Conservation (phyloP, 2,797 vertebrate genomes). For the Eulemur rubriventer region DNA sequence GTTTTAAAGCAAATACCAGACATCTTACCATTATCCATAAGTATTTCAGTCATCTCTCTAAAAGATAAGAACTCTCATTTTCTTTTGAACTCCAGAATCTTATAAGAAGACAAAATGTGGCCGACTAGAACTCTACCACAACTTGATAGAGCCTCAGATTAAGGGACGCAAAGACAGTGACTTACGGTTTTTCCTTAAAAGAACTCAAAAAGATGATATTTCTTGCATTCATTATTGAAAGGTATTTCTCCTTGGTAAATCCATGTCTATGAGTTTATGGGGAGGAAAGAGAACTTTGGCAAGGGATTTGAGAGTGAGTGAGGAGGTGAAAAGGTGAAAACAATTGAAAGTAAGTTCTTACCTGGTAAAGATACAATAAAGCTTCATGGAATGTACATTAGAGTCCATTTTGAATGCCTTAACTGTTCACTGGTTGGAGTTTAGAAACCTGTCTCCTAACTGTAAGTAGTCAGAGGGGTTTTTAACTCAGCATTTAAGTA, state of each 20-base stretch:
- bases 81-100: not conserved
- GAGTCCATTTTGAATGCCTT: not conserved
- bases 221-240: not conserved
- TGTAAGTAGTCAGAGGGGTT: not conserved
- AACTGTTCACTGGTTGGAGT: not conserved
- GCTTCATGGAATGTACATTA: not conserved
- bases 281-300: not conserved
- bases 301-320: not conserved
- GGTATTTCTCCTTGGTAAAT: not conserved
- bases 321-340: not conserved
- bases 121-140: not conserved
- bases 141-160: not conserved
- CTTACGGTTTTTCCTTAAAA: not conserved
- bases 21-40: not conserved
- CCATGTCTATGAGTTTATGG: not conserved
- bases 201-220: not conserved
- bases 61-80: not conserved
- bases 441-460: not conserved
- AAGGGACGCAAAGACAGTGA: not conserved
- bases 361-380: not conserved
- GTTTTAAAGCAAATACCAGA: not conserved
- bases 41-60: not conserved
- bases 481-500: constrained; percentile 10
- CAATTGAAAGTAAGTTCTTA: not conserved
- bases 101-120: not conserved